Base-by-base conservation (phyloP, 2,113 vertebrate genomes). In the Austrofundulus limnaeus region DNA sequence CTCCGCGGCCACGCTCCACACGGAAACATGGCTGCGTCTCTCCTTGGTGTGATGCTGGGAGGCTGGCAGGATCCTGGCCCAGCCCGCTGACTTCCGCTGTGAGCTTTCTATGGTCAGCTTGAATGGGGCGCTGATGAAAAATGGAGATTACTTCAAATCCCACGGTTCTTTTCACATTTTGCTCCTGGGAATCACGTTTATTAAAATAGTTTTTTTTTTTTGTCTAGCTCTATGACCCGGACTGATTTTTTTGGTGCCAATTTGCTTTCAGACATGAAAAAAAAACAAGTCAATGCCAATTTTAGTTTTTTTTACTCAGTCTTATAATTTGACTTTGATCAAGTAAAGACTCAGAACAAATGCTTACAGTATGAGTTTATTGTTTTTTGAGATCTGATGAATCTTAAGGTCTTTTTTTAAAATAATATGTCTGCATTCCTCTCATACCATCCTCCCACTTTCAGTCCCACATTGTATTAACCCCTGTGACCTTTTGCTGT, bases 71-170 rank as follows among this genome's bases (percentile, higher is more conserved):
- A 66, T 74, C 61, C 82, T 81, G 87, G 85, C 78, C 70, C 42
- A 38, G 66, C 50, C 48, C 25, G 28, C 2, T 45, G 81, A 63
- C 76, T 84, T 77, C 69, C 54, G 72, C 80, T 83, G 84, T 66
- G 85, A 77, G 76, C 72, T 57, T 72, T 86, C 72, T 74, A 67
- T 75, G 77, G 84, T 72, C 72, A 69, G 65, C 34, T 56, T 88
- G 78, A 85, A 89, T 85, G 48, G 75, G 37, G 64, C 63, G 19
- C 78, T 89, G 82, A 89, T 89, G 82, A 85, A 82, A 81, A 87
- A 76, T 80, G 73, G 79, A 82, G 66, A 80, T 83, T 81, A 77
- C 79, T 83, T 78, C 38, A 56, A 57, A 61, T 61, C 75, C 75
- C 56, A 77, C 73, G 74, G 80, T 82, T 87, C 71, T 66, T 75